Evolutionary conservation across 2,113 vertebrate genomes (phyloP).

Genomic region (Pachyramphus minor): DNA sequence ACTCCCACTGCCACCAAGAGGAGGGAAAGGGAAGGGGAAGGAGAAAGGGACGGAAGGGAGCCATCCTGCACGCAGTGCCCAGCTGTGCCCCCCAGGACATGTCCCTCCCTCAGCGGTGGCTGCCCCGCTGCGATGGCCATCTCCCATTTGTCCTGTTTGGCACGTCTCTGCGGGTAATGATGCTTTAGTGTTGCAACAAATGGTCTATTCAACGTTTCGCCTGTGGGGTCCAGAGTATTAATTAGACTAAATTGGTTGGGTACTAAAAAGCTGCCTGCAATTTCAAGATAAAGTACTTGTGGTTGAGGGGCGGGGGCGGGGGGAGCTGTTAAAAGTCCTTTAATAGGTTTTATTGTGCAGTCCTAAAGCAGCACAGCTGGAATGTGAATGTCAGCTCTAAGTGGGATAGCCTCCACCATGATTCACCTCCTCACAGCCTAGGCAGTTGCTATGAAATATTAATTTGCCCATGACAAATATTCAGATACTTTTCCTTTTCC

Average conservation of each 20-base stretch:
- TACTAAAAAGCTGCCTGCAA: constrained; percentile 49
- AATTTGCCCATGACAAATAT: not conserved
- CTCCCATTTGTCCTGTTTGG: not conserved
- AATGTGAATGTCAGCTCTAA: not conserved
- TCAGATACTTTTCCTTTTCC: not conserved
- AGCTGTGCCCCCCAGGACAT: accelerated
- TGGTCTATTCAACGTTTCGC: constrained; percentile 30
- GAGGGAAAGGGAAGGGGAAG: not conserved
- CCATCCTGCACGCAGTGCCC: not conserved
- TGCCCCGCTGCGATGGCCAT: not conserved
- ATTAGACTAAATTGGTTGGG: constrained; percentile 46
- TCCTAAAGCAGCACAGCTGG: constrained; percentile 19
- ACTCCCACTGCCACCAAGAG: not conserved
- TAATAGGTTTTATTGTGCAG: constrained; percentile 7
- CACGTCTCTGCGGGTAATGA: not conserved
- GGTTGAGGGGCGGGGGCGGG: not conserved
- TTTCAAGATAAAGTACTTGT: constrained; percentile 51
- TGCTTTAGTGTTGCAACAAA: not conserved
- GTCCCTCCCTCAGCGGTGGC: not conserved
- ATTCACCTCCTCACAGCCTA: not conserved
- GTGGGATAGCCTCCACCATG: not conserved
- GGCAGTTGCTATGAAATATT: not conserved
- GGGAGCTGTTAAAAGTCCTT: not conserved
- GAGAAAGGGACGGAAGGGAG: not conserved
- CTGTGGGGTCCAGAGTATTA: constrained; percentile 32